phyloP scores from a whole-genome alignment of 2,888 invertebrate species.

The Lepidochitona cinerea region DNA sequence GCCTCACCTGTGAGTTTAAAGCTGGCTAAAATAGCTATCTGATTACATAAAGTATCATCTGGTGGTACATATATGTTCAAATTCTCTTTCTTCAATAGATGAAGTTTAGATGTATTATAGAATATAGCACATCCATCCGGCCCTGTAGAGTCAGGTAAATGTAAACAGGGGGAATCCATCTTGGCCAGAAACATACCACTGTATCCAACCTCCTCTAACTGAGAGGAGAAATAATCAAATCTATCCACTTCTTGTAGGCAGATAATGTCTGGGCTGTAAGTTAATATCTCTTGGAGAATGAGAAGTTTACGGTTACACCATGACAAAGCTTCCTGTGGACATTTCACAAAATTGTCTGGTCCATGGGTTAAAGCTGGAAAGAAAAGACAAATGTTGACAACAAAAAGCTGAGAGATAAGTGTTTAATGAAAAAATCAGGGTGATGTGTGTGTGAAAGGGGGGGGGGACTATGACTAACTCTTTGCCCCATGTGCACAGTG shows the following conservation, averaged over 20 bases:
- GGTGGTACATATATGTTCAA: conserved; percentile 37
- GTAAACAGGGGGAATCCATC: conserved; percentile 83
- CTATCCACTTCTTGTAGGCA: conserved; percentile 86
- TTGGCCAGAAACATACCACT: conserved; percentile 81
- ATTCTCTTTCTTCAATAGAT: conserved; percentile 71
- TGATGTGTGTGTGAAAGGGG: too few relatives aligned
- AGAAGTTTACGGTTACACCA: conserved; percentile 80
- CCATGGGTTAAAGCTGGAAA: conserved; percentile 79
- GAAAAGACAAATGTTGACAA: conserved; percentile 31
- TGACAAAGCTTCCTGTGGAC: conserved; percentile 80
- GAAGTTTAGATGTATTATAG: conserved; percentile 78
- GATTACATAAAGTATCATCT: conserved; percentile 36
- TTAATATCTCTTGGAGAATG: conserved; percentile 80
- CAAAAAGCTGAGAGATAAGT: not conserved
- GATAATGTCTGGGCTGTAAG: conserved; percentile 79
- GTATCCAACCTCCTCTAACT: conserved; percentile 78
- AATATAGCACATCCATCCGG: conserved; percentile 87
- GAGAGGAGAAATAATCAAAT: conserved; percentile 77
- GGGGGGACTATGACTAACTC: too few relatives aligned
- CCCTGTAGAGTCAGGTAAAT: conserved; percentile 80
- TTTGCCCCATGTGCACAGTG: too few relatives aligned
- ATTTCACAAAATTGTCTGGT: conserved; percentile 81
- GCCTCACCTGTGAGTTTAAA: conserved; percentile 23
- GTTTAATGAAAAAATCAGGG: too few relatives aligned
- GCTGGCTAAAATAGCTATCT: conserved; percentile 76